Evolutionary conservation across 2,888 invertebrate species (phyloP).

Genomic region (Agrypnus murinus): DNA sequence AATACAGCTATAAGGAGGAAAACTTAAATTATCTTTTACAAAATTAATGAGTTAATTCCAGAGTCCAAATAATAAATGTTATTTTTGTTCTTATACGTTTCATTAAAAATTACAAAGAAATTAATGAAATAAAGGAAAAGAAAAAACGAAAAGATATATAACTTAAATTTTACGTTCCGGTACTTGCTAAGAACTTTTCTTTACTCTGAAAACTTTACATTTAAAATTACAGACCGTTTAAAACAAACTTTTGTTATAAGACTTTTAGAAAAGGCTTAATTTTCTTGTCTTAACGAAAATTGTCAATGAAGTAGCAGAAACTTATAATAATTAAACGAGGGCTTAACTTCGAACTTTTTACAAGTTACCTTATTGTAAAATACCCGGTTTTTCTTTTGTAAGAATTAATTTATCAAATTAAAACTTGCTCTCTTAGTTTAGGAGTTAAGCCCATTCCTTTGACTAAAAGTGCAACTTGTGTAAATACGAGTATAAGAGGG

Average conservation of each 20-base stretch:
- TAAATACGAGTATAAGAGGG: too few relatives aligned
- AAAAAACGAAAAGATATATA: constrained; percentile 7
- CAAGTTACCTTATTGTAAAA: too few relatives aligned
- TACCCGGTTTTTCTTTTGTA: too few relatives aligned
- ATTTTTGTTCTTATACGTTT: constrained; percentile 14
- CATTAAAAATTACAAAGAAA: constrained; percentile 7
- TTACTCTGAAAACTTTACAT: not conserved
- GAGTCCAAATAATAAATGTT: constrained; percentile 14
- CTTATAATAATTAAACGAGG: constrained; percentile 1
- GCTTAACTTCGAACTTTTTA: not conserved
- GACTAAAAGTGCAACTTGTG: too few relatives aligned
- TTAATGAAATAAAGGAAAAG: constrained; percentile 14
- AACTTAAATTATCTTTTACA: not conserved
- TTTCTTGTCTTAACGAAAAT: constrained; percentile 4
- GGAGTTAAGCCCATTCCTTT: too few relatives aligned
- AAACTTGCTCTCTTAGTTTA: too few relatives aligned
- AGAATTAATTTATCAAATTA: too few relatives aligned
- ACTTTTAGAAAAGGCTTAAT: constrained; percentile 7
- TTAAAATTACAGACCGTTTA: not conserved
- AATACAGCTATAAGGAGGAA: not conserved
- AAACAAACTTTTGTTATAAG: constrained; percentile 10
- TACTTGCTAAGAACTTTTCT: constrained; percentile 4
- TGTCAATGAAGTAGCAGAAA: constrained; percentile 6
- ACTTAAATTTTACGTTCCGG: not conserved
- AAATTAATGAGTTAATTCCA: constrained; percentile 10